Base-by-base conservation (phyloP, 2,113 vertebrate genomes). In the Dinomys branickii region DNA sequence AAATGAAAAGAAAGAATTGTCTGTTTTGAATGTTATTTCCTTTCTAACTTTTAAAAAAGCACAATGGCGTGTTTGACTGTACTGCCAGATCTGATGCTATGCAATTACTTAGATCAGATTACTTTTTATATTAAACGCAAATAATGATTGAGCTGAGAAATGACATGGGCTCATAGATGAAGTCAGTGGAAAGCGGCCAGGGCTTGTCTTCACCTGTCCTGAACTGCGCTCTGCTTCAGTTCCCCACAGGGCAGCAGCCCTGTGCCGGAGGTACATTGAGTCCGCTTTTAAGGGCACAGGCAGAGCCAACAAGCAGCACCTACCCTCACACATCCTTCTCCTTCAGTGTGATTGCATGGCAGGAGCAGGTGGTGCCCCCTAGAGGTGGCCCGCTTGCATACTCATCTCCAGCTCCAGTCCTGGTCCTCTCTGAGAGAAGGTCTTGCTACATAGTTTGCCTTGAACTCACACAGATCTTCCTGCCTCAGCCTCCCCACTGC, bases 81-180 rank as follows among this genome's bases (percentile, higher is more conserved):
- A 85, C 41, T 93, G 80, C 58, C 71, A 94, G 12, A 92, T 91
- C 38, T 50, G 85, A 97, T 82, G 88, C 88, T 75, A 24, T 92
- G 38, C 88, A 90, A 90, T 90, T 54, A 83, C 71, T 97, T 97
- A 90, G 88, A 91, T 95, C 65, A 94, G 67, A 94, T 94, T 89
- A 92, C 73, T 89, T 35, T 94, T 96, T 89, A 94, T 96, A 95
- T 94, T 84, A 87, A 95, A 83, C 75, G 75, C 73, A 86, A 97
- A 69, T 92, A 94, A 71, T n/a, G 65, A 96, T 91, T 97, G 96
- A 88, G 63, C 54, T 88, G 83, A 78, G 95, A 86, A 85, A 28
- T 85, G 80, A 89, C 38, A 91, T 91, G 52, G 85, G 44, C 63
- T 83, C 41, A 82, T 30, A 75, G 85, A 73, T 88, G 86, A 95